Conservation (phyloP, 2,797 vertebrate species). For the Cryptoprocta ferox region DNA sequence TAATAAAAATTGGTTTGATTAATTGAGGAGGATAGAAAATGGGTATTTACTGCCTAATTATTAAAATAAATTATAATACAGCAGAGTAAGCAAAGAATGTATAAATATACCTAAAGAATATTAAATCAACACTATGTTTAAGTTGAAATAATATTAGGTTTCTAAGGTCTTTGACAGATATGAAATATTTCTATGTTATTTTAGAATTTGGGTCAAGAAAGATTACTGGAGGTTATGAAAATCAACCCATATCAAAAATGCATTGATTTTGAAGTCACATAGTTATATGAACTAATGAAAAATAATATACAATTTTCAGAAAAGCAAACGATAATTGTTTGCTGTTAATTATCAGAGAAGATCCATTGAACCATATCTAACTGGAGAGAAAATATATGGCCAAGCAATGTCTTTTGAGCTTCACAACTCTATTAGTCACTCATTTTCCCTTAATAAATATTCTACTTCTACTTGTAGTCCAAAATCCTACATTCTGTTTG, state of each 20-base stretch:
- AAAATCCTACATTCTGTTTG: not conserved
- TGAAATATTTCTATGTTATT: not conserved
- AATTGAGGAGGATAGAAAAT: not conserved
- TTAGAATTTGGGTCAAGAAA: not conserved
- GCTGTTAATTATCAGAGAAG: not conserved
- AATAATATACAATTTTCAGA: not conserved
- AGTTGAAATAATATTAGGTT: not conserved
- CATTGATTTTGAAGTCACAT: not conserved
- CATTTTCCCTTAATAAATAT: not conserved
- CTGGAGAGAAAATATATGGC: not conserved
- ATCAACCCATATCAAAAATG: not conserved
- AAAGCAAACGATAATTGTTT: not conserved
- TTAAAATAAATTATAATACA: not conserved
- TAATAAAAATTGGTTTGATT: not conserved
- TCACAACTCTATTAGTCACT: not conserved
- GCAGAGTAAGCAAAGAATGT: not conserved
- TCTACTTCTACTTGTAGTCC: not conserved
- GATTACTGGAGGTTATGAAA: not conserved
- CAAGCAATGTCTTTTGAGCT: not conserved
- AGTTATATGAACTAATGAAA: not conserved
- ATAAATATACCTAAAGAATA: not conserved
- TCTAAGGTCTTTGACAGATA: not conserved
- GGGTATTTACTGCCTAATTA: not conserved
- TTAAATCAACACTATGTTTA: not conserved
- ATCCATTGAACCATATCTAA: not conserved